Evolutionary conservation across 2,888 invertebrate genomes (phyloP), one percentile per base, ranked within the genome.

Genomic region (Tenthredo livida): DNA sequence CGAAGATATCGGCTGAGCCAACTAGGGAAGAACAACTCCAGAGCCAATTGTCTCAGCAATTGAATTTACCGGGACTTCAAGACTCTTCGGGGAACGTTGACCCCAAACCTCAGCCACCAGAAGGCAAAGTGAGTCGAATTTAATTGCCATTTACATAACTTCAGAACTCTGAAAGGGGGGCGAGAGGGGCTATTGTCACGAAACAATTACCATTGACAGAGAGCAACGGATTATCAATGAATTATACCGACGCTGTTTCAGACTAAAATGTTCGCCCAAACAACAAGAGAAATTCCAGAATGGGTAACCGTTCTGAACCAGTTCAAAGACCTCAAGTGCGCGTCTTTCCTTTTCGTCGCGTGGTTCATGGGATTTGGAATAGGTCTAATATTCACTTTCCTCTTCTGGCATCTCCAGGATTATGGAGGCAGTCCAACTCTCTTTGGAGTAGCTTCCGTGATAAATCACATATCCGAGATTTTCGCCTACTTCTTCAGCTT

Each of bases 331-430:
- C 94, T 98, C 84, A 98, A 98, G 93, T 98, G 98, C 88, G 97
- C 97, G 17, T 97, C 98, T 0, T 98, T 99, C 93, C 95, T 99
- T 78, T 98, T 99, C 93, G 98, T 99, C 50, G 98, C 99, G 78
- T 99, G 99, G 98, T 99, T 98, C 94, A 99, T 99, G 98, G 99
- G 99, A 84, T 98, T 99, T 92, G 99, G 99, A 84, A 99, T 99
- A 90, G 99, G 99, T 0, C 95, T 99, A 89, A 99, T 99, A 89
- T 99, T 99, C 94, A 99, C 99, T 4, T 99, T 99, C 94, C 96
- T 99, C 85, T 99, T 99, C 94, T 99, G 99, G 99, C 99, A 99
- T 94, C 95, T 99, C 77, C 96, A 98, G 95, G 98, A 98, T 92
- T 97, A 98, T 91, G 99, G 98, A 17, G 99, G 99, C 15, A 97